These are phyloP conservation scores for Andrena dorsata DNA, from an alignment of 2,888 invertebrate species.

Conservation along the genomic window DNA sequence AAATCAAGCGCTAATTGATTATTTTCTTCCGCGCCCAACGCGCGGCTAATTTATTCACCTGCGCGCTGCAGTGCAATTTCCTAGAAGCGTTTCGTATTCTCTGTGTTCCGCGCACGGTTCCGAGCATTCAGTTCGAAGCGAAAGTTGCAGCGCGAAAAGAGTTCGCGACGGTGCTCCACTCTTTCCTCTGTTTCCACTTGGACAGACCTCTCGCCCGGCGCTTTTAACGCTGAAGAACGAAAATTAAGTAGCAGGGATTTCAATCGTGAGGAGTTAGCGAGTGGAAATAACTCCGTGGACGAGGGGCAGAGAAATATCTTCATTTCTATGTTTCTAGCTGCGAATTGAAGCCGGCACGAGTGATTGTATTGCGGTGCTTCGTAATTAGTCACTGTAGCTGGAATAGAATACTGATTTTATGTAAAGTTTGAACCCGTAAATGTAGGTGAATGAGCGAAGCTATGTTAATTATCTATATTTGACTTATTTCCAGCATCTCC, in stretches of 20 bases:
- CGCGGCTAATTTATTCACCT: constrained; percentile 21
- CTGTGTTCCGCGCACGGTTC: not conserved
- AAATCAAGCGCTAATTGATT: constrained; percentile 36
- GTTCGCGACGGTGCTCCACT: not conserved
- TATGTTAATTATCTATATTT: too few species aligned
- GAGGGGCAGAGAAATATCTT: too few species aligned
- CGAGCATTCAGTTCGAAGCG: not conserved
- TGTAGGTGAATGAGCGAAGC: too few species aligned
- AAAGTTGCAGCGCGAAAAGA: not conserved
- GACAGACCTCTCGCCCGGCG: not conserved
- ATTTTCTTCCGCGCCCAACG: constrained; percentile 20
- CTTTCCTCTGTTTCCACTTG: not conserved
- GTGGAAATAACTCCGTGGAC: too few species aligned
- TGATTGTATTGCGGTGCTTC: too few species aligned
- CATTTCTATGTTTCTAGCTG: too few species aligned
- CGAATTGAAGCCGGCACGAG: too few species aligned
- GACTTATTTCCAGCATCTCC: too few species aligned
- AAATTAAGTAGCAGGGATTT: not conserved
- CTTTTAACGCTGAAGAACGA: not conserved
- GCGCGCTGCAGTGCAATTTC: not conserved
- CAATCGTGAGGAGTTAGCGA: too few species aligned
- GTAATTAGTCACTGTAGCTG: too few species aligned
- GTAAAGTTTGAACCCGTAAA: too few species aligned
- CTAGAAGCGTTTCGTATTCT: constrained; percentile 2
- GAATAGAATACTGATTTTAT: too few species aligned